These are phyloP conservation scores for Aptenodytes patagonicus DNA, from an alignment of 2,113 vertebrate genomes.

Conservation along the genomic window DNA sequence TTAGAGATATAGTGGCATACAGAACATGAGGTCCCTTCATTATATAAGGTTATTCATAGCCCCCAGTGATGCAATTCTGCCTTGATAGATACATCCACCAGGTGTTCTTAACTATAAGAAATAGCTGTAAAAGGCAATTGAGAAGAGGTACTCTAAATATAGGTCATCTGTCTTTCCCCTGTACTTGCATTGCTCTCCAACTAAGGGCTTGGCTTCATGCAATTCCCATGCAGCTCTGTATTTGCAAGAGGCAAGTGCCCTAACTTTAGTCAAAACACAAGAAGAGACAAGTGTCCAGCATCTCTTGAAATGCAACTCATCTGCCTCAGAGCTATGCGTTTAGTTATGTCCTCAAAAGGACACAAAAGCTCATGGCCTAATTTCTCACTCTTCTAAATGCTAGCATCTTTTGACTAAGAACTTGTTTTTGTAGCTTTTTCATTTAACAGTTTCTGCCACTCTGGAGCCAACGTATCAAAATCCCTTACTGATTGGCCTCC, in stretches of 20 bases:
- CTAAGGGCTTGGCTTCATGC: neutral
- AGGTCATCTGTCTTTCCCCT: neutral
- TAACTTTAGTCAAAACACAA: neutral
- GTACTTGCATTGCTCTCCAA: neutral
- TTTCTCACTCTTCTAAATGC: neutral
- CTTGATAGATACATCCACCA: neutral
- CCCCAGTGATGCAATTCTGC: neutral
- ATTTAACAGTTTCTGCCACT: neutral
- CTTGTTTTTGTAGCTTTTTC: neutral
- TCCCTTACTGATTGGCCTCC: neutral
- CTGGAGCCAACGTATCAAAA: neutral
- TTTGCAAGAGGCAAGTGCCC: neutral
- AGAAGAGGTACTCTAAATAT: neutral
- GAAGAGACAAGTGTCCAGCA: neutral
- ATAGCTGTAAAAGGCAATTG: neutral
- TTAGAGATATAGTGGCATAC: accelerated
- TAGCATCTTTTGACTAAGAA: neutral
- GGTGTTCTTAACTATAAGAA: neutral
- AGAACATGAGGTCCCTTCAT: neutral
- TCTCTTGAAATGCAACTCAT: neutral
- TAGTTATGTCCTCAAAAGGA: neutral
- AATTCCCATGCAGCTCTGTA: neutral
- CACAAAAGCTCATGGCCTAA: neutral
- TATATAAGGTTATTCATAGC: accelerated
- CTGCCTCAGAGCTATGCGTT: neutral